Evolutionary conservation across 2,113 vertebrate genomes (phyloP).

Genomic region (Hippocampus mohnikei): DNA sequence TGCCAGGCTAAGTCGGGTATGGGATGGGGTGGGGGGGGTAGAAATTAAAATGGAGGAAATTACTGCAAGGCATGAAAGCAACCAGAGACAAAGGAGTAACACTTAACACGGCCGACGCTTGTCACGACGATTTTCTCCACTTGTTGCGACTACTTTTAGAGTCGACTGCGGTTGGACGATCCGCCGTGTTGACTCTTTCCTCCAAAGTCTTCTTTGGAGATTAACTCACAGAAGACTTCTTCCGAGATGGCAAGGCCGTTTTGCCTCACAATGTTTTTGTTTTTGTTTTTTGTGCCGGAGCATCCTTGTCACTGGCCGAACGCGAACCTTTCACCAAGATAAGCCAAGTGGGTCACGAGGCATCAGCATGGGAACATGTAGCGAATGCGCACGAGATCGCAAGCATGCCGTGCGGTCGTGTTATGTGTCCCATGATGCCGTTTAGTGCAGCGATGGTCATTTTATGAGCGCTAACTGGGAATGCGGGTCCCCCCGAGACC

Average conservation of each 20-base stretch:
- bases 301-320: not conserved
- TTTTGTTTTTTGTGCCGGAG: not conserved
- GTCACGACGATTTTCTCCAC: conserved; percentile 66
- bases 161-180: conserved; percentile 17
- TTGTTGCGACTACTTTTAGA: conserved; percentile 36
- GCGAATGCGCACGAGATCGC: not conserved
- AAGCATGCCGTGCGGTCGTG: not conserved
- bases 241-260: not conserved
- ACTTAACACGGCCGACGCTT: conserved; percentile 60
- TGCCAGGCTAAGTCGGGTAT: conserved; percentile 32
- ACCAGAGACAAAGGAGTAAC: conserved; percentile 64
- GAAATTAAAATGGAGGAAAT: conserved; percentile 74
- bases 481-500: conserved; percentile 46
- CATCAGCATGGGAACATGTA: conserved; percentile 24
- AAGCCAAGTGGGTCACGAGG: conserved; percentile 11
- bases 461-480: conserved; percentile 6
- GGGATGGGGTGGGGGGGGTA: not conserved
- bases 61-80: conserved; percentile 56
- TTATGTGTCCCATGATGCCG: conserved; percentile 18
- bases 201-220: conserved; percentile 16
- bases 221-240: not conserved
- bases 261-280: not conserved
- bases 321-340: conserved; percentile 22
- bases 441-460: conserved; percentile 19
- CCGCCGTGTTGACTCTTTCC: conserved; percentile 10